Percentiles rank a stretch among this genome's conserved stretches.
These are phyloP conservation scores for Eledona agricola DNA, from an alignment of 2,888 invertebrate genomes.

Conservation along the genomic window DNA sequence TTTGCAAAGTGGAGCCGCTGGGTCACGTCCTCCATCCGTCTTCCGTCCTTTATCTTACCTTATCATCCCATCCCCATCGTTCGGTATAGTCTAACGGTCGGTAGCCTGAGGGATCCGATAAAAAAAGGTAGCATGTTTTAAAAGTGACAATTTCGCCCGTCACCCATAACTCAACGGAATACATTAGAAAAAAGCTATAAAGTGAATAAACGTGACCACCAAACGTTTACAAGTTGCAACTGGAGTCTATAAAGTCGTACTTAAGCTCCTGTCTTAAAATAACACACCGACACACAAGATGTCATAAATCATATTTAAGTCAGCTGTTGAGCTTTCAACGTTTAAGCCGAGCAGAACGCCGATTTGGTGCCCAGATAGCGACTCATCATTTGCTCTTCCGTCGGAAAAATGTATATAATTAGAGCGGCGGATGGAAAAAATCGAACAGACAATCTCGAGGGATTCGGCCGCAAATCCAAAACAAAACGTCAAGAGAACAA, in stretches of 20 bases:
- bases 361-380: constrained; percentile 54
- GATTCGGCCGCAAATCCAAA: constrained; percentile 32
- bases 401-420: constrained; percentile 43
- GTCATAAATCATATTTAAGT: constrained; percentile 57
- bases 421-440: constrained; percentile 18
- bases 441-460: neutral
- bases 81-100: constrained; percentile 32
- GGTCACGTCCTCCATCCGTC: constrained; percentile 44
- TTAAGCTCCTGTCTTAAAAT: constrained; percentile 53
- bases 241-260: constrained; percentile 49
- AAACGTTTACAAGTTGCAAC: constrained; percentile 48
- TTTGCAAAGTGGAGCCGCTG: constrained; percentile 31
- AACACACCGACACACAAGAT: constrained; percentile 51
- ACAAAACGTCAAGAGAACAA: constrained; percentile 42
- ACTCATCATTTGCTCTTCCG: constrained; percentile 56
- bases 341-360: constrained; percentile 52
- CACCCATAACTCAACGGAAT: constrained; percentile 40
- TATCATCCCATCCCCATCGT: constrained; percentile 32
- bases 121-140: constrained; percentile 24
- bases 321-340: constrained; percentile 57
- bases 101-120: constrained; percentile 27
- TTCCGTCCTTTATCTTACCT: constrained; percentile 39
- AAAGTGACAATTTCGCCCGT: constrained; percentile 20
- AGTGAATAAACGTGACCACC: constrained; percentile 49
- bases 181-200: constrained; percentile 41